Base-by-base conservation (phyloP, 30 jellyfish, hydroid and myxozoan genomes). In the Aurelia aurita region DNA sequence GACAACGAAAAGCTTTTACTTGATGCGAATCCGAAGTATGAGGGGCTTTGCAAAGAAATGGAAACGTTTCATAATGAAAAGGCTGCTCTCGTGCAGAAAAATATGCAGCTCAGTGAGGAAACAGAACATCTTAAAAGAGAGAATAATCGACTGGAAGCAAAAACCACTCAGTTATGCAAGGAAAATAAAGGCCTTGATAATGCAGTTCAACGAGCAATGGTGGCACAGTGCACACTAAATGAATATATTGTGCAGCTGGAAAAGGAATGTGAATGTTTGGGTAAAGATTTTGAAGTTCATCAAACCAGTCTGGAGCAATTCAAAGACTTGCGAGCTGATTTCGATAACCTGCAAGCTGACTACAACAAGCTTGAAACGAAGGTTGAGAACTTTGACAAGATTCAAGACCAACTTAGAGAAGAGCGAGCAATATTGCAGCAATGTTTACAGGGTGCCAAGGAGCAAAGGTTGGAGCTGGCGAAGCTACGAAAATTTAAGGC, bases 401-500 rank as follows among this genome's bases (percentile, higher is more conserved):
- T 72, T 13, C 49, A 49, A 31, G 19, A 19, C 21, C 29, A 20
- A 18, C 54, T 72, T 2, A 19, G 19, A 27, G 55, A 51, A 45
- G 71, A 72, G 60, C 54, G 29, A 45, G 71, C 34, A 14, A n/a
- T 19, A 23, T 15, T 72, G 53, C 58, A 32, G 1, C 29, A 67
- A 35, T 72, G 69, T 39, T 28, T 47, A 27, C 47, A 72, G 54
- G 85, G 85, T 19, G 69, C 72, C 13, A 72, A 72, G 25, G 26
- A 14, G 13, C 85, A 72, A 51, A 44, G 85, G 25, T 20, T 72
- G 85, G 72, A 72, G 85, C 43, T 45, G 13, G 85, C 49, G 28
- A 72, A 51, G 66, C 26, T 72, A 3, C 21, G 35, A 49, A 72
- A 72, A 15, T 19, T 22, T 13, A 55, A 55, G 32, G 67, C 67